These are phyloP conservation scores for Diadumene lineata DNA, from an alignment of 92 coral and sea anemone species.

Conservation along the genomic window DNA sequence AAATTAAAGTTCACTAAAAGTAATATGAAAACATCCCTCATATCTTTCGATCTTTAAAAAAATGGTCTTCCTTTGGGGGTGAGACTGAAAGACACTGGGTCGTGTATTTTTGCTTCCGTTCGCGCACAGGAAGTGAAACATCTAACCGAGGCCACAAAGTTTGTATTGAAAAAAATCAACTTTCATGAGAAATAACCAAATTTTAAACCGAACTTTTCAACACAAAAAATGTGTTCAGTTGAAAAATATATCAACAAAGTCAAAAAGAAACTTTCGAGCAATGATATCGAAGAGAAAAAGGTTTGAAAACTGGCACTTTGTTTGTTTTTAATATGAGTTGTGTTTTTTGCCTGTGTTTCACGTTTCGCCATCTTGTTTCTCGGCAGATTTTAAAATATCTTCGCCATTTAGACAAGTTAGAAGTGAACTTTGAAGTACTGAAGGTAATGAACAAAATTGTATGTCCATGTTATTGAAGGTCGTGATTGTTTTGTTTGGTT, in stretches of 20 bases:
- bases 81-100: slow-evolving; percentile 1
- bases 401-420: slow-evolving; percentile 66
- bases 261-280: slow-evolving; percentile 68
- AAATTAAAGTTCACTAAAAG: too few species aligned
- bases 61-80: slow-evolving; percentile 20
- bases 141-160: slow-evolving; percentile 25
- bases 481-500: too few species aligned
- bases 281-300: slow-evolving; percentile 76
- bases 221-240: slow-evolving; percentile 50
- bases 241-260: slow-evolving; percentile 76
- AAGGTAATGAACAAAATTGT: slow-evolving; percentile 51
- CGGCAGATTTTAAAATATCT: slow-evolving; percentile 77
- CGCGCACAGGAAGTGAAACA: slow-evolving; percentile 12
- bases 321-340: neutral
- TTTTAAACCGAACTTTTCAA: neutral
- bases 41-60: too few species aligned
- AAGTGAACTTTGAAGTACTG: slow-evolving; percentile 69
- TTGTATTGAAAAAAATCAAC: slow-evolving; percentile 7
- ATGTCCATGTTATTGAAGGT: neutral
- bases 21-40: too few species aligned
- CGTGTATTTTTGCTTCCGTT: slow-evolving; percentile 13
- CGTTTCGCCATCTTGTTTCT: neutral
- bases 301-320: slow-evolving; percentile 22
- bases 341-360: neutral
- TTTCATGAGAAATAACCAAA: slow-evolving; percentile 1